Evolutionary conservation across 2,888 invertebrate species (phyloP).

Genomic region (Machimus atricapillus): DNA sequence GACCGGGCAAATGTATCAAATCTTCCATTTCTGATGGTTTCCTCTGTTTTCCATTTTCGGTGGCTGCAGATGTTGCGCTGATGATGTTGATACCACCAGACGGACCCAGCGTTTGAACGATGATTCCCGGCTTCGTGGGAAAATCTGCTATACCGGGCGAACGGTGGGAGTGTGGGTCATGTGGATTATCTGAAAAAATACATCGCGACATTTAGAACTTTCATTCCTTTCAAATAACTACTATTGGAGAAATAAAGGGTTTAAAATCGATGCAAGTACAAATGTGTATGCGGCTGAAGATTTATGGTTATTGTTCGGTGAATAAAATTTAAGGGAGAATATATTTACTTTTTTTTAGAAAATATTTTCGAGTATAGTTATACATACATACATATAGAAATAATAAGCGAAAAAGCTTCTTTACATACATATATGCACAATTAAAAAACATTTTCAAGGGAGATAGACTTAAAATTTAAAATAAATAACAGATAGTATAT

Average conservation of each 20-base stretch:
- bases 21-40: conserved; percentile 73
- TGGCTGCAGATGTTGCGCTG: conserved; percentile 46
- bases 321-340: not conserved
- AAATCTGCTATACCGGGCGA: conserved; percentile 46
- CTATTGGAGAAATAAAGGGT: not conserved
- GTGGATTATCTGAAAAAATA: conserved; percentile 1
- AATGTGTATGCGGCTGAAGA: not conserved
- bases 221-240: not conserved
- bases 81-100: conserved; percentile 45
- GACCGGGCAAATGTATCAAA: conserved; percentile 90
- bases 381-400: too few relatives aligned
- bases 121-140: conserved; percentile 42
- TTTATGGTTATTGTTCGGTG: not conserved
- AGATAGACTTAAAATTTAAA: too few relatives aligned
- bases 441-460: too few relatives aligned
- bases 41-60: conserved; percentile 49
- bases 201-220: not conserved
- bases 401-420: too few relatives aligned
- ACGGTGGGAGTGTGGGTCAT: conserved; percentile 50
- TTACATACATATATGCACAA: too few relatives aligned
- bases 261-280: not conserved
- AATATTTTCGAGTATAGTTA: too few relatives aligned
- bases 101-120: conserved; percentile 39
- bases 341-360: too few relatives aligned
- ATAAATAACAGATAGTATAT: too few relatives aligned